These are phyloP conservation scores for Tetrapedia diversipes DNA, from an alignment of 2,888 invertebrate genomes.

Conservation along the genomic window DNA sequence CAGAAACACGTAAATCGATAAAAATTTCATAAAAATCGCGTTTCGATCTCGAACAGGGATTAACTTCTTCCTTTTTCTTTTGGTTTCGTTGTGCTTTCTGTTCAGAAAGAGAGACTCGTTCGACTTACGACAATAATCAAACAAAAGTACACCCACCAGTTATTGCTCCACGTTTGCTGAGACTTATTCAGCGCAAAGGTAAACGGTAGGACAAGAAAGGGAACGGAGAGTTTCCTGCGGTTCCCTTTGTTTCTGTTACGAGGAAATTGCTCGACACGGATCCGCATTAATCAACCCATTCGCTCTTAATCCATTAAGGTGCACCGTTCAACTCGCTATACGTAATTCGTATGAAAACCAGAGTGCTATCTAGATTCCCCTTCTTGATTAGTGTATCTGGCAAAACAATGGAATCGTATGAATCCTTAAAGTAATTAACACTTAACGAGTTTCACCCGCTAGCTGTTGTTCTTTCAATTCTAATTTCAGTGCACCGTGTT, in stretches of 20 bases:
- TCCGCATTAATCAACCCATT: constrained; percentile 37
- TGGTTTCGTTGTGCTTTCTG: constrained; percentile 44
- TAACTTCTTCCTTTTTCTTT: constrained; percentile 4
- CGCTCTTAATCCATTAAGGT: constrained; percentile 19
- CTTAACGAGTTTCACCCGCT: constrained; percentile 17
- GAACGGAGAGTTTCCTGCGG: constrained; percentile 32
- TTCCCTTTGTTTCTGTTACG: constrained; percentile 32
- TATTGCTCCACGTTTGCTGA: constrained; percentile 67
- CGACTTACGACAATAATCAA: constrained; percentile 73
- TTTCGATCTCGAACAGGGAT: constrained; percentile 42
- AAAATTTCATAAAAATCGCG: constrained; percentile 25
- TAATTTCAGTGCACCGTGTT: not conserved
- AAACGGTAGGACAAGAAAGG: constrained; percentile 47
- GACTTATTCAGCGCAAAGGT: constrained; percentile 58
- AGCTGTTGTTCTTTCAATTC: constrained; percentile 11
- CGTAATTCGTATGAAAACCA: not conserved
- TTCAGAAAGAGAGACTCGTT: constrained; percentile 64
- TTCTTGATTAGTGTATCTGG: not conserved
- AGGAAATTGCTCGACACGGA: constrained; percentile 36
- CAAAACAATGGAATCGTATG: not conserved
- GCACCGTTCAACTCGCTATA: not conserved
- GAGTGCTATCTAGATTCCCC: not conserved
- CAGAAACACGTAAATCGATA: not conserved
- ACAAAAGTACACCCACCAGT: constrained; percentile 70
- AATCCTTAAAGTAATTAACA: constrained; percentile 13